Evolutionary conservation across 2,888 invertebrate genomes (phyloP), one percentile per base, ranked within the genome.

Genomic region (Tachina grossa): DNA sequence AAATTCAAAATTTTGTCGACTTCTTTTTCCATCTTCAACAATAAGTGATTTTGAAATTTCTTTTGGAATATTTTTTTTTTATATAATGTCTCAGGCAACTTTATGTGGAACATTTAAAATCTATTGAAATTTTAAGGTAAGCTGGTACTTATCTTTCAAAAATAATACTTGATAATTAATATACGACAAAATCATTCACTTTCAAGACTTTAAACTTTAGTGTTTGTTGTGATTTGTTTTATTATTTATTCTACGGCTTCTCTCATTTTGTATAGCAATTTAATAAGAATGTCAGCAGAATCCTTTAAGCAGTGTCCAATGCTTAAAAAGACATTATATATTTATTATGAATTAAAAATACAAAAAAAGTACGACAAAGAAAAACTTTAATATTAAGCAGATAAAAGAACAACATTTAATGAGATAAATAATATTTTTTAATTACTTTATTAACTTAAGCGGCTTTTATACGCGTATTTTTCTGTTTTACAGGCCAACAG

Each of bases 261-360:
- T 57, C 49, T 65, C 43, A 19, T 63, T 59, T 39, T 39, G 51
- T 43, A 63, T 22, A 45, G 71, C 72, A 84, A 69, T 79, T 81
- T 77, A 66, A 78, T 83, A 83, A 83, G 66, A 83, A 78, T 83
- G 72, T 43, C 63, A 45, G 47, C 19, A 72, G 72, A 77, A 83
- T 83, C 77, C 72, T 72, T 83, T 66, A 78, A 83, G 72, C 72
- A 72, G 59, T 77, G 47, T 45, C 59, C 77, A 77, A 47, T 77
- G 71, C 65, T 83, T 65, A 66, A 49, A 72, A 65, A 82, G 81
- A 47, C 71, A 83, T 83, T 83, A 71, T 66, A 71, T 66, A 77
- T 59, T 77, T 72, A 45, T 83, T 83, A 78, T 59, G 45, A 66
- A 47, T 66, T 71, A 39, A 59, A 47, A 57, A 65, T 1, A 31